Evolutionary conservation across 2,113 vertebrate species (phyloP).

Genomic region (Aphyosemion australe): DNA sequence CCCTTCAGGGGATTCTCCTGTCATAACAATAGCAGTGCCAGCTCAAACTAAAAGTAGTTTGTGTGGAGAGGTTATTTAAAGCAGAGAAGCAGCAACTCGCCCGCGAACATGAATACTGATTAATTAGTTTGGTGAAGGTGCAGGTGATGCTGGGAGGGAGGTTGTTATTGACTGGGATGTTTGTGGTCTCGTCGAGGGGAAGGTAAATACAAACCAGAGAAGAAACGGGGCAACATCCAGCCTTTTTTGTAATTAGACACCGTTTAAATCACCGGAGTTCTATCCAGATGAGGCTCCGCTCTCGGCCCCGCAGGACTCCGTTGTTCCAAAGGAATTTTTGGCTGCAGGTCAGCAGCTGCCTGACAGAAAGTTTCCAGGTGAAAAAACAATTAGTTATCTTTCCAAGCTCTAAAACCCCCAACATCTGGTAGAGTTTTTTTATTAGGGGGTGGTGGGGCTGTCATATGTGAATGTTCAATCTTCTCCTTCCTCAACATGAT

Average conservation of each 20-base stretch:
- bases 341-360: slow-evolving; percentile 45
- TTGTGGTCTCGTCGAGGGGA: too few relatives aligned
- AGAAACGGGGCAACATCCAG: too few relatives aligned
- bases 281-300: slow-evolving; percentile 7
- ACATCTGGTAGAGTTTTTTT: too few relatives aligned
- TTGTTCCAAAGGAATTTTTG: slow-evolving; percentile 52
- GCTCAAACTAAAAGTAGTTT: slow-evolving; percentile 68
- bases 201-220: too few relatives aligned
- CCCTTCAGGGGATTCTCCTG: slow-evolving; percentile 69
- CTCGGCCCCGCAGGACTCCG: slow-evolving; percentile 11
- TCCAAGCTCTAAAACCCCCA: too few relatives aligned
- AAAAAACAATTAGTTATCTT: slow-evolving; percentile 66
- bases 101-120: slow-evolving; percentile 59
- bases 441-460: too few relatives aligned
- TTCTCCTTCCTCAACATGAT: slow-evolving; percentile 33
- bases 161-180: too few relatives aligned
- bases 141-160: slow-evolving; percentile 27
- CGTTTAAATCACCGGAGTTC: slow-evolving; percentile 2
- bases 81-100: slow-evolving; percentile 61
- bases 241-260: too few relatives aligned
- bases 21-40: slow-evolving; percentile 64
- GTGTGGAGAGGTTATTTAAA: slow-evolving; percentile 65
- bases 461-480: slow-evolving; percentile 7
- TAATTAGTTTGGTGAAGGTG: slow-evolving; percentile 49
- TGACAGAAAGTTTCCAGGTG: slow-evolving; percentile 55